Evolutionary conservation across 35 echinoderm and acorn worm species (phyloP).

Genomic region (Amphiura filiformis): DNA sequence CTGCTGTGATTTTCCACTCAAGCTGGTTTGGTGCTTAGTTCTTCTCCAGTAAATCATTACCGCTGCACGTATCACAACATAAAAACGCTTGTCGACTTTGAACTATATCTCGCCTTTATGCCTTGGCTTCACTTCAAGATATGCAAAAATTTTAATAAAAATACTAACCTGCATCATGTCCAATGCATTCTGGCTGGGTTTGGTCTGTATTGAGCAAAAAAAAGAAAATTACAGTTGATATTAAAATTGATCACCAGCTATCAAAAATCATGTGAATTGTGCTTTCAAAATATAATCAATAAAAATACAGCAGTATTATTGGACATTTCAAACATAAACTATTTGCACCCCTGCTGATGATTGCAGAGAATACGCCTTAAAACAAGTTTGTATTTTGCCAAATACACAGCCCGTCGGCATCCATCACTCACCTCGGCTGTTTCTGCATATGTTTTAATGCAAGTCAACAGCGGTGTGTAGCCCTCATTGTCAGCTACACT

Average conservation of each 20-base stretch:
- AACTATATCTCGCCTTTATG: too few species aligned
- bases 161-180: slow-evolving; percentile 6
- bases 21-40: too few species aligned
- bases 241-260: neutral
- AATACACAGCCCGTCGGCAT: too few species aligned
- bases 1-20: too few species aligned
- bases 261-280: neutral
- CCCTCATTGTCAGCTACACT: slow-evolving; percentile 18
- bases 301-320: too few species aligned
- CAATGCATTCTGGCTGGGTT: neutral
- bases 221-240: neutral
- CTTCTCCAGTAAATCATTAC: too few species aligned
- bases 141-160: neutral
- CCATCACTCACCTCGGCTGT: neutral
- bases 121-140: too few species aligned
- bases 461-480: slow-evolving; percentile 47
- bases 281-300: too few species aligned
- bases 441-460: slow-evolving; percentile 5
- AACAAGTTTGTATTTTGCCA: neutral
- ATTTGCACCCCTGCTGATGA: neutral
- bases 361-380: neutral
- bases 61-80: too few species aligned
- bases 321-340: too few species aligned
- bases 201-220: neutral
- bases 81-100: too few species aligned